Percentiles rank a stretch among this genome's conserved stretches.
These are phyloP conservation scores for Drosophila pegasa DNA, from an alignment of 2,888 invertebrate genomes.

Conservation along the genomic window DNA sequence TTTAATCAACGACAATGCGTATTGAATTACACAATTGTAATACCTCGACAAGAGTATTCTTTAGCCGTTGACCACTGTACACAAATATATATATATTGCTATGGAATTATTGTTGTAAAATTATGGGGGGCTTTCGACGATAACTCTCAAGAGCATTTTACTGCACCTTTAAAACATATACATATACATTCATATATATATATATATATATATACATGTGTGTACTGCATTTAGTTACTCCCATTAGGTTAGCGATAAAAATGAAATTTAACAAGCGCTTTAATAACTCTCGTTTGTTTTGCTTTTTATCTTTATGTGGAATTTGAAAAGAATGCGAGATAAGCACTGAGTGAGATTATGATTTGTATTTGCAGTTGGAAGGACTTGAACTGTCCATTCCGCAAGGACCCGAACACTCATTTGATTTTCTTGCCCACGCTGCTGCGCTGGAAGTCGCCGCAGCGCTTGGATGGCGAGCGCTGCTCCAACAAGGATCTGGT, in stretches of 20 bases:
- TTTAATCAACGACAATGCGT: neutral
- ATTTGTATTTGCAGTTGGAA: constrained; percentile 90
- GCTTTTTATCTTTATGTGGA: constrained; percentile 35
- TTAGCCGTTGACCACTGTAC: neutral
- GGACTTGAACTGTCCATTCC: constrained; percentile 91
- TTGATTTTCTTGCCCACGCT: constrained; percentile 94
- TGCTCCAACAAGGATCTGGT: constrained; percentile 90
- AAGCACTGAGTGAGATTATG: constrained; percentile 3
- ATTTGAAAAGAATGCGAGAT: constrained; percentile 8
- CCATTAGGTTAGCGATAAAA: constrained; percentile 51
- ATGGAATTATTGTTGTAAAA: neutral
- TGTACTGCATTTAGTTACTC: constrained; percentile 3
- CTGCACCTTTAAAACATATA: neutral
- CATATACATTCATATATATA: neutral
- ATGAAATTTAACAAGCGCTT: neutral
- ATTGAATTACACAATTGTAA: neutral
- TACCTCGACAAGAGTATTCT: neutral
- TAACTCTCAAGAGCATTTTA: neutral
- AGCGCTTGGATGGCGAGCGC: constrained; percentile 91
- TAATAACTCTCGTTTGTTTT: constrained; percentile 16
- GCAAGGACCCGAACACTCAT: constrained; percentile 90
- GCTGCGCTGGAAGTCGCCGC: constrained; percentile 91
- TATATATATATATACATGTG: neutral
- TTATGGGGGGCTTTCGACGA: neutral
- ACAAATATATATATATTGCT: neutral